Base-by-base conservation (phyloP, 2,113 vertebrate genomes). In the Hiodon tergisus region DNA sequence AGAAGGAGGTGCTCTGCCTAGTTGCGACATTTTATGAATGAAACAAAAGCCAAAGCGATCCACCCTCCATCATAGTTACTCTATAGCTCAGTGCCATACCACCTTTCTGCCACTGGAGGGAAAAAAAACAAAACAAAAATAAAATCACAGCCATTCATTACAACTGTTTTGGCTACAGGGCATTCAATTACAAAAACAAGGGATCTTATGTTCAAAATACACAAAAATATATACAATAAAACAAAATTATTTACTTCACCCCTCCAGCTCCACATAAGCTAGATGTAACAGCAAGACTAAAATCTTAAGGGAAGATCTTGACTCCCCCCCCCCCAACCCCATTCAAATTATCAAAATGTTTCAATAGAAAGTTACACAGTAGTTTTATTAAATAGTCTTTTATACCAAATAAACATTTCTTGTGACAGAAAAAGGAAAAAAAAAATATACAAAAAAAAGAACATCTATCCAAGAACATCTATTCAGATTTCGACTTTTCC, bases 21-120 rank as follows among this genome's bases (percentile, higher is more conserved):
- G 14, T 79, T 82, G 84, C 82, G 80, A 82, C 77, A 83, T 87
- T 90, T 90, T 89, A 87, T 89, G 89, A 90, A 90, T 90, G 87
- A 87, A 88, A 86, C 67, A 69, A 62, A 78, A 60, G n/a, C 50
- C 51, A 10, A 6, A 54, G 62, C 55, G 63, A 13, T 74, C 13
- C 72, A 11, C 63, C 53, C 53, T 57, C 3, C 31, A 17, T 16
- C 62, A 8, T 6, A 5, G n/a, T 66, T 47, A 66, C 63, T 11
- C 70, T 61, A 14, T 17, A 67, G 69, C n/a, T 11, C 5, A 51
- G 31, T 13, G 16, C 70, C 17, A 74, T 55, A 16, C 11, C 62
- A 66, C 8, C 16, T 17, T 31, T 8, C 9, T 63, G 6, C 61
- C 3, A 8, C 4, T 63, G 5, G 17, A 63, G 2, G 61, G 5